phyloP scores from a whole-genome alignment of 1,140 invertebrate genomes.

The Heliconius hermathena region DNA sequence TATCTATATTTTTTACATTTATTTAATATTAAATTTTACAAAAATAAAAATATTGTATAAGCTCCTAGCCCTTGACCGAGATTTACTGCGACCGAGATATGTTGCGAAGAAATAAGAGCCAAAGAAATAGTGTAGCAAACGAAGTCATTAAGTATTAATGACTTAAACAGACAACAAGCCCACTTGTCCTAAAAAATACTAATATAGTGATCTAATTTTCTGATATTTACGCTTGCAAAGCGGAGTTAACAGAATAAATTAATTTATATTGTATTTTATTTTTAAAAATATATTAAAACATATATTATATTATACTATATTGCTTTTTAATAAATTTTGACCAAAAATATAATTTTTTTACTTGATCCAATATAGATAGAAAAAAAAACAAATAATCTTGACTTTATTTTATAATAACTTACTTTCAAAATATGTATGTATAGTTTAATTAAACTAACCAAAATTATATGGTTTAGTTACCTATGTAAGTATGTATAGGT shows the following conservation, averaged over 20 bases:
- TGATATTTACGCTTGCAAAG: background rate
- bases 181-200: slow-evolving; percentile 16
- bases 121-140: slow-evolving; percentile 36
- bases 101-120: slow-evolving; percentile 29
- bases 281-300: no score
- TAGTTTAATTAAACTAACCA: background rate
- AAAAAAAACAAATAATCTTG: background rate
- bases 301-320: no score
- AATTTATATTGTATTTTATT: no score
- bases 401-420: background rate
- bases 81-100: slow-evolving; percentile 32
- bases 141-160: slow-evolving; percentile 39
- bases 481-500: background rate
- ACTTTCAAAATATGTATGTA: background rate
- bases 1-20: no score
- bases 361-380: no score
- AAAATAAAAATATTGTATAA: slow-evolving; percentile 8
- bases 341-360: no score
- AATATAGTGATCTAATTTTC: slow-evolving; percentile 15
- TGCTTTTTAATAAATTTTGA: no score
- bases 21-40: background rate
- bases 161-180: slow-evolving; percentile 32
- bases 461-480: background rate
- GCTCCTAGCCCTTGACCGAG: slow-evolving; percentile 36
- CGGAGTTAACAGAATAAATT: no score